Percentiles rank a stretch among this genome's conserved stretches.
phyloP scores from a whole-genome alignment of 2,888 invertebrate genomes.

The Phortica magna region DNA sequence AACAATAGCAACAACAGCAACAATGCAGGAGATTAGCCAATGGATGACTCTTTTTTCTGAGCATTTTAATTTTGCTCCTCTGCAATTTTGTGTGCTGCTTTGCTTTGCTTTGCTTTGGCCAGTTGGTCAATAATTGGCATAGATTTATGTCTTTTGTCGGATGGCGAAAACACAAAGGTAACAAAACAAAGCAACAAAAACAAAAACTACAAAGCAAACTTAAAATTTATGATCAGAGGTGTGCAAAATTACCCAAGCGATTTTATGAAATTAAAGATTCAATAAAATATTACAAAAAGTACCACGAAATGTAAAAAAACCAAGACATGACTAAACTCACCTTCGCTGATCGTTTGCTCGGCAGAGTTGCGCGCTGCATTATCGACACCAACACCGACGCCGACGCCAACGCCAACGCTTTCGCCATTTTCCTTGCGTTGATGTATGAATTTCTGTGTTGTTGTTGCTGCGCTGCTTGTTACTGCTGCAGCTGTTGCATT shows the following conservation, averaged over 20 bases:
- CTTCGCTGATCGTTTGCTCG: constrained; percentile 53
- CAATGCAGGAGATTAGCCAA: constrained; percentile 17
- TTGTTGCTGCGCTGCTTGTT: constrained; percentile 40
- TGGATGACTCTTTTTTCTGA: constrained; percentile 6
- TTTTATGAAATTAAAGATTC: constrained; percentile 45
- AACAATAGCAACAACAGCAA: background rate
- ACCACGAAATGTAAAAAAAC: background rate
- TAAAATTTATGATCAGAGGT: background rate
- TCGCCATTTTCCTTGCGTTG: constrained; percentile 48
- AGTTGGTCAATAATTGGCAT: constrained; percentile 73
- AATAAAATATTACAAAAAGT: constrained; percentile 9
- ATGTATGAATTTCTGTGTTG: constrained; percentile 28
- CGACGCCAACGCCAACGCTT: constrained; percentile 50
- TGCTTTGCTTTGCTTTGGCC: constrained; percentile 34
- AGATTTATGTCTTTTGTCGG: constrained; percentile 64
- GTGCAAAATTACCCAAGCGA: constrained; percentile 33
- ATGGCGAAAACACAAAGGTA: constrained; percentile 1
- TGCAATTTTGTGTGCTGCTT: constrained; percentile 45
- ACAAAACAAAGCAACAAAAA: constrained; percentile 4
- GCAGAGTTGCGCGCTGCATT: constrained; percentile 4
- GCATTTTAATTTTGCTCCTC: constrained; percentile 1
- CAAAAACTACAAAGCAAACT: background rate
- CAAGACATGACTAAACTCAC: constrained; percentile 52
- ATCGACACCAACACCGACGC: constrained; percentile 4
- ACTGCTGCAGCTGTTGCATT: constrained; percentile 41